A percentile compares a stretch with the other conserved stretches of the same genome.
These are phyloP conservation scores for Saccopteryx leptura DNA, from an alignment of 2,113 vertebrate species.

Conservation along the genomic window DNA sequence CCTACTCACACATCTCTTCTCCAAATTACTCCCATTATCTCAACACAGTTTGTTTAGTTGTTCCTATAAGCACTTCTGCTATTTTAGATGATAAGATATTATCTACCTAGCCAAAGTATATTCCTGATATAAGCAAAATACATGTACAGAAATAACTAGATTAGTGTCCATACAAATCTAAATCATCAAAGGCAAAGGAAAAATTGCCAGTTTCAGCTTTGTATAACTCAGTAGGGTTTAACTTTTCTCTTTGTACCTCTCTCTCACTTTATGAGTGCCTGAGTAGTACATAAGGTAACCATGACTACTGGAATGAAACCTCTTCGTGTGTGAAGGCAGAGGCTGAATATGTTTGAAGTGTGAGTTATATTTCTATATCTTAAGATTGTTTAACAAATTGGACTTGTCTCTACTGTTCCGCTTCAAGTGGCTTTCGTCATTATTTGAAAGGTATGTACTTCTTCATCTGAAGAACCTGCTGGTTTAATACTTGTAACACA, in stretches of 20 bases:
- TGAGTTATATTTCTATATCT: slow-evolving; percentile 46
- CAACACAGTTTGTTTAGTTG: background rate
- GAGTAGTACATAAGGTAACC: slow-evolving; percentile 62
- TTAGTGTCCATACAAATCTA: background rate
- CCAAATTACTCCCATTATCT: background rate
- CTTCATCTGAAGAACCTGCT: slow-evolving; percentile 70
- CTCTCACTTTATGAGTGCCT: slow-evolving; percentile 54
- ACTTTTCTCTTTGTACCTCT: slow-evolving; percentile 25
- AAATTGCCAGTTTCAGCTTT: background rate
- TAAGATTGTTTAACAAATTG: slow-evolving; percentile 70
- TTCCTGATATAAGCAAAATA: slow-evolving; percentile 15
- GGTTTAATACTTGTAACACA: slow-evolving; percentile 63
- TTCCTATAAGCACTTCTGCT: slow-evolving; percentile 20
- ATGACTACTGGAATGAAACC: slow-evolving; percentile 68
- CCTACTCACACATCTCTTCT: background rate
- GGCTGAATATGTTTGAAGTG: slow-evolving; percentile 67
- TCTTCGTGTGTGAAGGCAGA: slow-evolving; percentile 70
- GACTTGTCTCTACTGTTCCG: slow-evolving; percentile 58
- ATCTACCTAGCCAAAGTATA: slow-evolving; percentile 17
- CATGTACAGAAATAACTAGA: background rate
- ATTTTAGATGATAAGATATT: slow-evolving; percentile 19
- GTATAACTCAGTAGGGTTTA: slow-evolving; percentile 20
- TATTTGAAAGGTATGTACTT: slow-evolving; percentile 64
- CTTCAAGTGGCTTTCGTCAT: slow-evolving; percentile 58
- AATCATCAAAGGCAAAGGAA: slow-evolving; percentile 58